Base-by-base conservation (phyloP, 1,140 invertebrate genomes). In the Dendrolimus kikuchii region DNA sequence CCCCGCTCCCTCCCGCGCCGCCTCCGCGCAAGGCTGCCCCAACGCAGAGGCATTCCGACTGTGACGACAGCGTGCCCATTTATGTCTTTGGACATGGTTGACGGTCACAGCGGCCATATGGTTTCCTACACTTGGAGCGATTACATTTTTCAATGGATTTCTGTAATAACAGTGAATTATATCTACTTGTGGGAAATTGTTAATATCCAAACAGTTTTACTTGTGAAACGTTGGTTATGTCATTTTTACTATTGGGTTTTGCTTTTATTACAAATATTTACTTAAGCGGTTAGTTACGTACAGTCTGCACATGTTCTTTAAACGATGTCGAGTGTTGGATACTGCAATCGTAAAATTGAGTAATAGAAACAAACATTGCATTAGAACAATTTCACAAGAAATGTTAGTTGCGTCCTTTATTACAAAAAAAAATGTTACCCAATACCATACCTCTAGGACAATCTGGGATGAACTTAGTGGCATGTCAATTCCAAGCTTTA, bases 21-120 rank as follows among this genome's bases (percentile, higher is more conserved):
- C 55, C 52, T 65, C 37, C 49, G 51, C 37, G 64, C 78, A 80
- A 84, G 81, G 78, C 74, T 84, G 77, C 77, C 59, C 49, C 73
- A 66, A 40, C 53, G 58, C 49, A 57, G 56, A 74, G 70, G 77
- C 77, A 85, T 81, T 82, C 77, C 80, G 73, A 75, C 72, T 81
- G 77, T 85, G 79, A 83, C 80, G 78, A 83, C 71, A 77, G 70
- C 71, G 62, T 82, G 80, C 78, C 81, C 81, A 83, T 85, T 85
- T 85, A 85, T 75, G 81, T 83, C 74, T 77, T 81, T 80, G 74
- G 80, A 83, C 71, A 85, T 77, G 78, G 78, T 77, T 71, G 77
- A 66, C 65, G 79, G 77, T 62, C 71, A 72, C 63, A 64, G 53
- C 68, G 68, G 70, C 81, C 81, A 85, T 85, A 85, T 83, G 81